Percentiles rank a stretch among this genome's conserved stretches.
Conservation (phyloP, 2,113 vertebrate genomes). For the Nerophis ophidion region DNA sequence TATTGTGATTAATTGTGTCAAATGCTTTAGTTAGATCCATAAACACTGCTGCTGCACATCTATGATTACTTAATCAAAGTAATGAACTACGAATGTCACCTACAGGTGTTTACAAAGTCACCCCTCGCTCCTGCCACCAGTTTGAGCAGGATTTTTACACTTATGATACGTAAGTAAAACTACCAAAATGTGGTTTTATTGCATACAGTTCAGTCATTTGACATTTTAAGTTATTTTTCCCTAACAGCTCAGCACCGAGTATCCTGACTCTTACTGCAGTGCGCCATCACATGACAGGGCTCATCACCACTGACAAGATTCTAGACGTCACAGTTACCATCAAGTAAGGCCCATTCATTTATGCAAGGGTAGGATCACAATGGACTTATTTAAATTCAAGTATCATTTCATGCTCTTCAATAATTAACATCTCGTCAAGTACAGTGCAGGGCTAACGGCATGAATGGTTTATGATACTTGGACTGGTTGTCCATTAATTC, state of each 20-base stretch:
- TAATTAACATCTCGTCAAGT: no score
- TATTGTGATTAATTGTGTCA: no score
- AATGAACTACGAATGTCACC: conserved; percentile 39
- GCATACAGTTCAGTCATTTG: neutral
- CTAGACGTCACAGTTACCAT: conserved; percentile 92
- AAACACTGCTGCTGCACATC: no score
- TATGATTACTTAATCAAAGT: conserved; percentile 1
- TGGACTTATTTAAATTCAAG: no score
- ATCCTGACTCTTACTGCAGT: conserved; percentile 93
- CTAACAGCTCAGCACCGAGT: conserved; percentile 85
- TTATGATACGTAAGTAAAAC: conserved; percentile 88
- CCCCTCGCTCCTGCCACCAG: conserved; percentile 95
- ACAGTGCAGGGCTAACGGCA: no score
- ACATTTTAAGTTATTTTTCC: conserved; percentile 14
- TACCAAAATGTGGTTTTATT: neutral
- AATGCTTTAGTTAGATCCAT: no score
- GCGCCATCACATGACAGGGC: conserved; percentile 91
- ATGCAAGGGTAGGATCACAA: neutral
- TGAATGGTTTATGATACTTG: no score
- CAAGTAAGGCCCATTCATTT: conserved; percentile 72
- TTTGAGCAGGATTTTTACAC: conserved; percentile 96
- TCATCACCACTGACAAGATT: conserved; percentile 89
- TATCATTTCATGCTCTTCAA: no score
- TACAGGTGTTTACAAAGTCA: conserved; percentile 95
- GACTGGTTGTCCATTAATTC: no score